A percentile compares a stretch with the other conserved stretches of the same genome.
Evolutionary conservation across 1,140 invertebrate genomes (phyloP).

Genomic region (Lepidurus couesii): DNA sequence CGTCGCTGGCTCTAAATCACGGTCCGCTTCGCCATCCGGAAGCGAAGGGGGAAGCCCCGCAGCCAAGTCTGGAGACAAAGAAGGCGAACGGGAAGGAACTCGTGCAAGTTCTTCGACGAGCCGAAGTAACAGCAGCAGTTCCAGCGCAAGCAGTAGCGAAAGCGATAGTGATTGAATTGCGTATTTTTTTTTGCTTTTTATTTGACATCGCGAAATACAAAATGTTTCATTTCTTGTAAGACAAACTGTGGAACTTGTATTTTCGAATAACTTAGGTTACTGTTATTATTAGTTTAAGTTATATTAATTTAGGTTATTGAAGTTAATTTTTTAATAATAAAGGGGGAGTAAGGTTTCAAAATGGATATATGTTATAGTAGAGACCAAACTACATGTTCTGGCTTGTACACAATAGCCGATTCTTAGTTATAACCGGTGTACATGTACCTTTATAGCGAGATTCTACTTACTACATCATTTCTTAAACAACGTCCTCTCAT

Average conservation of each 20-base stretch:
- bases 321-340: too few relatives aligned
- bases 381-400: too few relatives aligned
- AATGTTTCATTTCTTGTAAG: background rate
- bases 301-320: too few relatives aligned
- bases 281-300: too few relatives aligned
- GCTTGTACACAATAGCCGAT: too few relatives aligned
- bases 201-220: background rate
- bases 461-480: too few relatives aligned
- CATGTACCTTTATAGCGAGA: too few relatives aligned
- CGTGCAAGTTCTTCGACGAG: conserved; percentile 33
- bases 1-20: conserved; percentile 25
- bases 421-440: too few relatives aligned
- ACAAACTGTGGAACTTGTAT: background rate
- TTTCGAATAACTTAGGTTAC: background rate
- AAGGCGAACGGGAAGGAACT: conserved; percentile 23
- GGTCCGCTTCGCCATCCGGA: conserved; percentile 10
- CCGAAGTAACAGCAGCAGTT: conserved; percentile 32
- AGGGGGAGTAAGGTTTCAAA: too few relatives aligned
- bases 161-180: conserved; percentile 32
- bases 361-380: too few relatives aligned
- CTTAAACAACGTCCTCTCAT: too few relatives aligned
- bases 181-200: background rate
- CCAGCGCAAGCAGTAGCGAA: conserved; percentile 33
- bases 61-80: conserved; percentile 17
- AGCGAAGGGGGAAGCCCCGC: background rate